These are phyloP conservation scores for Pseudococcus longispinus DNA, from an alignment of 2,888 invertebrate genomes.

Conservation along the genomic window DNA sequence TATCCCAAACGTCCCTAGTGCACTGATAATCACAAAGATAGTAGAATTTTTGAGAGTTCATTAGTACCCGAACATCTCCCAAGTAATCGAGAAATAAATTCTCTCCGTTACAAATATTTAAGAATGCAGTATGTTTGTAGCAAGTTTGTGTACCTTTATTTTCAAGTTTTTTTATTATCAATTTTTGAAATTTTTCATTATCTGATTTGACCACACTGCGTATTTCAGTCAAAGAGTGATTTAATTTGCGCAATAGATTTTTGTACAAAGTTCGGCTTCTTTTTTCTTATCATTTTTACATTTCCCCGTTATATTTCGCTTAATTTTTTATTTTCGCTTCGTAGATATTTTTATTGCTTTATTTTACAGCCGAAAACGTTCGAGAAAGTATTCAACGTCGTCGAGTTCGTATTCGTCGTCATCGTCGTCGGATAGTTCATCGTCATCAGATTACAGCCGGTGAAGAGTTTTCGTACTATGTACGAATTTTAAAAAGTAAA, in stretches of 20 bases:
- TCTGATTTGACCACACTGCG: not conserved
- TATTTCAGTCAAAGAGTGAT: not conserved
- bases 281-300: not conserved
- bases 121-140: slow-evolving; percentile 9
- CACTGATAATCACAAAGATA: not conserved
- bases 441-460: not conserved
- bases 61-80: not conserved
- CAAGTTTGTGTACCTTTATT: not conserved
- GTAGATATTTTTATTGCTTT: slow-evolving; percentile 63
- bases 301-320: slow-evolving; percentile 54
- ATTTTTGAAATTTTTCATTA: not conserved
- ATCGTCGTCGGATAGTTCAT: slow-evolving; percentile 23
- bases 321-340: slow-evolving; percentile 65
- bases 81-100: not conserved
- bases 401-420: slow-evolving; percentile 17
- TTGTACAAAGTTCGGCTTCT: not conserved
- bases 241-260: slow-evolving; percentile 30
- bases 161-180: not conserved
- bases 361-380: slow-evolving; percentile 55
- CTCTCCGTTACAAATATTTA: not conserved
- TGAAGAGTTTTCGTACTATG: not conserved
- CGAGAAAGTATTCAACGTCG: not conserved
- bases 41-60: not conserved
- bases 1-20: not conserved
- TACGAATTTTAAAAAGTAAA: not conserved